Percentiles rank a stretch among this genome's conserved stretches.
phyloP scores from a whole-genome alignment of 2,797 vertebrate genomes.

The Monodelphis domestica region DNA sequence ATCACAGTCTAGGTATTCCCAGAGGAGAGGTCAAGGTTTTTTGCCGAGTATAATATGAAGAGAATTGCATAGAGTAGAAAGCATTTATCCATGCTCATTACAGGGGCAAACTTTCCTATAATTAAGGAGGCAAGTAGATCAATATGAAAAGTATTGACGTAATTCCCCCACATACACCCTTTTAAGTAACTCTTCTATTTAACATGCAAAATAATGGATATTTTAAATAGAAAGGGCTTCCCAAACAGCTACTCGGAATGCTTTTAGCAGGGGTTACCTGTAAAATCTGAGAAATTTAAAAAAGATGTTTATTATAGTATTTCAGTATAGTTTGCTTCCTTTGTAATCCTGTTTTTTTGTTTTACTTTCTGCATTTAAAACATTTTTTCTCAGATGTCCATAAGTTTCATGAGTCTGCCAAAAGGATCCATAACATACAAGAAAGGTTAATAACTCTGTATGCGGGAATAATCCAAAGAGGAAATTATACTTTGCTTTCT shows the following conservation, averaged over 20 bases:
- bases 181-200: neutral
- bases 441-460: neutral
- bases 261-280: neutral
- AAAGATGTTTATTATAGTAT: neutral
- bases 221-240: neutral
- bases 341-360: neutral
- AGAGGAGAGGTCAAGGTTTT: conserved; percentile 4
- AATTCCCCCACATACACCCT: conserved; percentile 5
- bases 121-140: neutral
- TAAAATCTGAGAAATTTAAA: neutral
- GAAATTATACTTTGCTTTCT: neutral
- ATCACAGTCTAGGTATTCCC: conserved; percentile 29
- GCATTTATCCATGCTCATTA: neutral
- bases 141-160: neutral
- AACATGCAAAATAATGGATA: neutral
- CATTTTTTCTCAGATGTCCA: neutral
- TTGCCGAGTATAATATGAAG: neutral
- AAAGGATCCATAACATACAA: neutral
- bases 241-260: neutral
- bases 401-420: neutral
- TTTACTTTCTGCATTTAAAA: neutral
- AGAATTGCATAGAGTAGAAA: neutral
- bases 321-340: neutral
- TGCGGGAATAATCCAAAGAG: neutral
- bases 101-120: neutral